These are phyloP conservation scores for Aphelinus certus DNA, from an alignment of 1,140 invertebrate species.

Conservation along the genomic window DNA sequence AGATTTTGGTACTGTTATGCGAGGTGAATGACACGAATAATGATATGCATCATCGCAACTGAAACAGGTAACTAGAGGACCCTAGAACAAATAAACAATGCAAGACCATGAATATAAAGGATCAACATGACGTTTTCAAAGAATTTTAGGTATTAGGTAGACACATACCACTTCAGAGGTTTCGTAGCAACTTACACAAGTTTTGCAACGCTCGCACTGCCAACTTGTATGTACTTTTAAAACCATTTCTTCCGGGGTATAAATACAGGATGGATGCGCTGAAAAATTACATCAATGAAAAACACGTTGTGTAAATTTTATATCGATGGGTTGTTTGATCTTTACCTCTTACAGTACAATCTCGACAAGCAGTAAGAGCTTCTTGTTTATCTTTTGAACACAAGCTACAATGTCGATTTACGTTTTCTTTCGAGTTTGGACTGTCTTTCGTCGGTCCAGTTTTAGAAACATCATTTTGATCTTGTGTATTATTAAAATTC, in stretches of 20 bases:
- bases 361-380: slow-evolving; percentile 77
- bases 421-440: slow-evolving; percentile 41
- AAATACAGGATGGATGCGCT: slow-evolving; percentile 76
- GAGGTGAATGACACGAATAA: slow-evolving; percentile 76
- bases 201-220: slow-evolving; percentile 80
- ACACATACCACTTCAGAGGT: slow-evolving; percentile 75
- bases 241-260: slow-evolving; percentile 71
- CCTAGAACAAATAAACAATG: slow-evolving; percentile 48
- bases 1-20: slow-evolving; percentile 59
- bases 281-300: slow-evolving; percentile 3
- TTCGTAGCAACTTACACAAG: slow-evolving; percentile 75
- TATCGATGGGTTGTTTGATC: slow-evolving; percentile 22
- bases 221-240: slow-evolving; percentile 74
- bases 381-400: slow-evolving; percentile 68
- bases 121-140: no score
- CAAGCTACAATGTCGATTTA: slow-evolving; percentile 61
- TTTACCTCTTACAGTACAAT: slow-evolving; percentile 82
- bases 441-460: slow-evolving; percentile 44
- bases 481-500: slow-evolving; percentile 51
- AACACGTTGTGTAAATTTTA: slow-evolving; percentile 1
- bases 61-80: slow-evolving; percentile 77
- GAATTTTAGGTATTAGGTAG: slow-evolving; percentile 6
- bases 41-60: slow-evolving; percentile 87
- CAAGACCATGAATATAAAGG: background rate
- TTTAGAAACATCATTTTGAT: slow-evolving; percentile 51